These are phyloP conservation scores for Xenotilapia caudafasciata DNA, from an alignment of 2,113 vertebrate species.

Conservation along the genomic window DNA sequence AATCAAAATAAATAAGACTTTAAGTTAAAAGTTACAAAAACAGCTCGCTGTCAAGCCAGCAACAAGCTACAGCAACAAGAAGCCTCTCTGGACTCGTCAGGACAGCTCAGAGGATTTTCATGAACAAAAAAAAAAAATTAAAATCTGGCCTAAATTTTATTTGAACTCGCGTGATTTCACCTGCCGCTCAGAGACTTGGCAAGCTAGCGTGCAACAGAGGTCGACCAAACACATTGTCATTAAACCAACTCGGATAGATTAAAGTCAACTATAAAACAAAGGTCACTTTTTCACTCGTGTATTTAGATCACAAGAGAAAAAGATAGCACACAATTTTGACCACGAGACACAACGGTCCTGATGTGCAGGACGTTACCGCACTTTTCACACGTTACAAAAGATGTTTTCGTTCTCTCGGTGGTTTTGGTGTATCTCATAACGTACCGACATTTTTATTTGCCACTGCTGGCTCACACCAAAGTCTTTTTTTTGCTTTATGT, in stretches of 20 bases:
- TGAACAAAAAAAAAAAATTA: neutral
- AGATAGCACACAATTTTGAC: neutral
- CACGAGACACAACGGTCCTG: neutral
- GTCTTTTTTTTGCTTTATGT: neutral
- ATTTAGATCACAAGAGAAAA: neutral
- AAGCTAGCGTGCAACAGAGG: constrained; percentile 22
- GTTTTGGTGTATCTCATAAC: neutral
- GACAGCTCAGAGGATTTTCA: neutral
- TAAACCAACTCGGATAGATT: constrained; percentile 9
- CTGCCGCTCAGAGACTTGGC: neutral
- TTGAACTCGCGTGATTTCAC: constrained; percentile 15
- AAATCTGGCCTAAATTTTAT: neutral
- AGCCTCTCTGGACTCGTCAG: neutral
- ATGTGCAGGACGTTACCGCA: neutral
- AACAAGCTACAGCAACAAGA: neutral
- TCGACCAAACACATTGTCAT: constrained; percentile 33
- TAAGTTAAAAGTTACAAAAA: constrained; percentile 69
- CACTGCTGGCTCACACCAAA: neutral
- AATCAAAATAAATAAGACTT: constrained; percentile 74
- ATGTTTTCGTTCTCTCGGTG: neutral
- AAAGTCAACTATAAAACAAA: neutral
- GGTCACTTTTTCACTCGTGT: neutral
- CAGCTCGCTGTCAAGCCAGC: neutral
- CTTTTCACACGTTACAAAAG: neutral
- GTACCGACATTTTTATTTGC: neutral